phyloP scores from a whole-genome alignment of 2,888 invertebrate species.

The Mythimna loreyi region DNA sequence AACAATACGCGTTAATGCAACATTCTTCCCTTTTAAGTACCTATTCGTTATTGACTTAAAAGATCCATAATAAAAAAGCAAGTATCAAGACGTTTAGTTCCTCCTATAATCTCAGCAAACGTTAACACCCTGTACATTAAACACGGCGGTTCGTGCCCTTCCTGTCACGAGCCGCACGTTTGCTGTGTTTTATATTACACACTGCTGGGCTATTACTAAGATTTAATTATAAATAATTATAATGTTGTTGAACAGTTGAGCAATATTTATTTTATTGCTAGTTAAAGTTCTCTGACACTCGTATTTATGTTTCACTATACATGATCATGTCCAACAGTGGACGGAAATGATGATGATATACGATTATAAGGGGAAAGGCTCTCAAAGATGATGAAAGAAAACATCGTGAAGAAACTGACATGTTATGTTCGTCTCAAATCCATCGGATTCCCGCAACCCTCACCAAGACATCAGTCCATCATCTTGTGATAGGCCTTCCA shows the following conservation, averaged over 20 bases:
- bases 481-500: too few species aligned
- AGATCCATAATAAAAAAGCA: not conserved
- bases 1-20: too few species aligned
- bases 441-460: too few species aligned
- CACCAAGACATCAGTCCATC: too few species aligned
- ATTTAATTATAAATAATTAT: slow-evolving; percentile 39
- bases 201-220: not conserved
- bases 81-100: slow-evolving; percentile 24
- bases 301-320: not conserved
- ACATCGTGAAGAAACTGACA: too few species aligned
- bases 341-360: not conserved
- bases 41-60: too few species aligned
- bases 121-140: slow-evolving; percentile 37
- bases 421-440: too few species aligned
- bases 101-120: not conserved
- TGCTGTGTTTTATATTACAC: not conserved
- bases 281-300: too few species aligned
- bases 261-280: slow-evolving; percentile 4
- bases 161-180: slow-evolving; percentile 46
- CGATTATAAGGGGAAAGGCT: not conserved
- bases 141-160: slow-evolving; percentile 48
- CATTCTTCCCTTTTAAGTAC: too few species aligned
- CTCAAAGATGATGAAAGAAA: too few species aligned
- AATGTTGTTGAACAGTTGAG: not conserved
- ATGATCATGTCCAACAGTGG: too few species aligned